Evolutionary conservation across 2,113 vertebrate species (phyloP).

Genomic region (Reinhardtius hippoglossoides): DNA sequence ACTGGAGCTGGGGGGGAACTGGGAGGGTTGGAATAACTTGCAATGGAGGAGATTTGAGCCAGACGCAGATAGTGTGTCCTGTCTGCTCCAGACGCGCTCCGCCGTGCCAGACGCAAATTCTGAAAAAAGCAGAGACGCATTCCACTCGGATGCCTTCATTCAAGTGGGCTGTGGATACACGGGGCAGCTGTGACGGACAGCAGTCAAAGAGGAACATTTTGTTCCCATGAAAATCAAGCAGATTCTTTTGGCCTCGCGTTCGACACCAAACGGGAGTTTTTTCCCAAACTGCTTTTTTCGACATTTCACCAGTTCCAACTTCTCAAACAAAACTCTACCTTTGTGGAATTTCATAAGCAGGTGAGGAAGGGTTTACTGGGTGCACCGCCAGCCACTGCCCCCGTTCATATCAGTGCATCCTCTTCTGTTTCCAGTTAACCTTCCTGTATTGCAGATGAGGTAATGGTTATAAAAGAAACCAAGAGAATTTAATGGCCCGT

Average conservation of each 20-base stretch:
- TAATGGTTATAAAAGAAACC: constrained; percentile 29
- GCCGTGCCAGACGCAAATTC: constrained; percentile 37
- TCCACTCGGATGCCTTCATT: constrained; percentile 44
- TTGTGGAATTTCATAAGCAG: not conserved
- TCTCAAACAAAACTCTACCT: not conserved
- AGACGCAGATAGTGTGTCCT: constrained; percentile 59
- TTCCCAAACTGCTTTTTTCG: not conserved
- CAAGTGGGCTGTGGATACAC: constrained; percentile 11
- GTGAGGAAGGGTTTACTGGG: not conserved
- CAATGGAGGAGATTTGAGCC: constrained; percentile 48
- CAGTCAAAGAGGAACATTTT: constrained; percentile 7
- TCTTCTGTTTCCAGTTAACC: constrained; percentile 64
- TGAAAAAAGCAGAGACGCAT: constrained; percentile 49
- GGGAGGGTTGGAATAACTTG: constrained; percentile 41
- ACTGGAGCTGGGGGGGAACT: not conserved
- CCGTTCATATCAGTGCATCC: constrained; percentile 22
- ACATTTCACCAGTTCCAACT: too few species aligned
- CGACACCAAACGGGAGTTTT: not conserved
- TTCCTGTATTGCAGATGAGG: constrained; percentile 45
- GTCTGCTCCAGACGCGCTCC: constrained; percentile 29
- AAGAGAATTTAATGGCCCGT: constrained; percentile 33
- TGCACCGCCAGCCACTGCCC: not conserved
- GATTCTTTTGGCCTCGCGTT: not conserved
- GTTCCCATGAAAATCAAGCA: not conserved
- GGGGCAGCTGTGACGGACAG: constrained; percentile 19